Base-by-base conservation (phyloP, 2,888 invertebrate species). In the Anarsia innoxiella region DNA sequence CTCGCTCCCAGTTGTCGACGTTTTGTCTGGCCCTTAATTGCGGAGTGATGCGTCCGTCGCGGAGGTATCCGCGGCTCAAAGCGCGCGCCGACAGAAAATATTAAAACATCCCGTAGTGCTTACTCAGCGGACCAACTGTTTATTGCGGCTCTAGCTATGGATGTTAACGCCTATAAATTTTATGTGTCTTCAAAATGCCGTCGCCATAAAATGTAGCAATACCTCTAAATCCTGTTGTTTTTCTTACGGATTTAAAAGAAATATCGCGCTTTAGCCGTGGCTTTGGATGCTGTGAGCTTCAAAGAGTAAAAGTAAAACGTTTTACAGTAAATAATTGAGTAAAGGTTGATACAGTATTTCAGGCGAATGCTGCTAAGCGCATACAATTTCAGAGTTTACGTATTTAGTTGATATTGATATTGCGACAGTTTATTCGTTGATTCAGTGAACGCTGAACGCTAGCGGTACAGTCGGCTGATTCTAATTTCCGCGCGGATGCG, bases 131-230 rank as follows among this genome's bases (percentile, higher is more conserved):
- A 56, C 71, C 69, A 68, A 68, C 72, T 68, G 73, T 77, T 80
- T 79, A 82, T 72, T 67, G 71, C 71, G 60, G 56, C 65, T 61
- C 63, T 64, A 69, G 62, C 71, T n/a, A n/a, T n/a, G n/a, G 68
- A 74, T 70, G 74, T 76, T 76, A 78, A 70, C 67, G 71, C 62
- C 72, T 70, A 77, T 80, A 78, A 78, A 78, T 70, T 80, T 78
- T 73, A 78, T 69, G 70, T 68, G 59, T 67, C 68, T 68, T 74
- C 68, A 69, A 72, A 76, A 73, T 66, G 63, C 63, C 55, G 64
- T n/a, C n/a, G n/a, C 66, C 66, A 66, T 79, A 78, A 77, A 80
- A 75, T 67, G 73, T 74, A 75, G 72, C 74, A 71, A 72, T 78
- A 74, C 71, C 66, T 70, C 65, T 63, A 69, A 75, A 75, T 68